Evolutionary conservation across 1,140 invertebrate species (phyloP), one percentile per base, ranked within the genome.

Genomic region (Hypothenemus hampei): DNA sequence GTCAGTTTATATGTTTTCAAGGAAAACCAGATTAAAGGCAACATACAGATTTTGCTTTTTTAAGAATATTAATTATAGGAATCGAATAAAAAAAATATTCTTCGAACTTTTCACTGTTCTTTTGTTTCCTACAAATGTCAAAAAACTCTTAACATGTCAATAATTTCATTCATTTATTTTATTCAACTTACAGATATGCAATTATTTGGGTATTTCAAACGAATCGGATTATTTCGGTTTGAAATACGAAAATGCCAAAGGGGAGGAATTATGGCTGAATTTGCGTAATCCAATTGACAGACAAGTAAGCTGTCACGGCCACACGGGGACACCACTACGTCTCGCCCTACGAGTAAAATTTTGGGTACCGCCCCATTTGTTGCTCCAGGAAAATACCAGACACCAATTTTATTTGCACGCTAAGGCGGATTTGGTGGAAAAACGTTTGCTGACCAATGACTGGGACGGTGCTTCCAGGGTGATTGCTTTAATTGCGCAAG

Each of bases 201-300:
- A 87, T 61, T 80, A 81, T 47, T 70, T 93, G 54, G 86, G 84
- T 22, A 89, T 93, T 59, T 83, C 85, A 58, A 85, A 85, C 24
- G 90, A 93, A 73, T 82, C 83, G 54, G 89, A 93, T 71, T 93
- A 92, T 71, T 91, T 93, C 69, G 91, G 91, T 1, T 76, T 93
- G 39, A 79, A 84, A 69, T 84, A 82, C 64, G 78, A 80, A 54
- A 81, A 81, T 52, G 77, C 76, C 21, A 86, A 85, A 63, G 82
- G 85, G 7, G 84, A 86, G 61, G 81, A 83, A 46, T 73, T 89
- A 16, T 93, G 90, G 91, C 72, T 92, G 33, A 93, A 93, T 70
- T 73, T 92, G 59, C 75, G 90, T 48, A 93, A 93, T 73, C 82
- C 85, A 13, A 80, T 93, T 29, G 81, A 85, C 60, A 77, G 83